phyloP scores from a whole-genome alignment of 2,888 invertebrate genomes.

The Acrobasis suavella region DNA sequence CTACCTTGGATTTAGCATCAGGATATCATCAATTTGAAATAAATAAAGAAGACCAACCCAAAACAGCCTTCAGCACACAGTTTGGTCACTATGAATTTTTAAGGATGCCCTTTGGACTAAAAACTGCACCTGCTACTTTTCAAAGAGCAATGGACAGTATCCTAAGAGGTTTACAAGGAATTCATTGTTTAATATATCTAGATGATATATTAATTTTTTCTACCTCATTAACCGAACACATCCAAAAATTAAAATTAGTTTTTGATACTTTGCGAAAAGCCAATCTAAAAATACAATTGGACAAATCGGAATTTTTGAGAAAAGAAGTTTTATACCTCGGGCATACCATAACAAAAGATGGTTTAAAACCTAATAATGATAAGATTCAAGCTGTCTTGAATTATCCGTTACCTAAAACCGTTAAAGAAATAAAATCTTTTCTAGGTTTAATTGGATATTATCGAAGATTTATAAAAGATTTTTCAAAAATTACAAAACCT shows the following conservation, averaged over 20 bases:
- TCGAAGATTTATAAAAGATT: conserved; percentile 46
- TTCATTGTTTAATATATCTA: neutral
- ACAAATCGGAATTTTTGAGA: no score
- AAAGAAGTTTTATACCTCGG: conserved; percentile 39
- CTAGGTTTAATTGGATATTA: conserved; percentile 50
- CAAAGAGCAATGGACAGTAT: neutral
- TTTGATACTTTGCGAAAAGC: neutral
- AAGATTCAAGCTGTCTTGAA: conserved; percentile 38
- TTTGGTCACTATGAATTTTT: neutral
- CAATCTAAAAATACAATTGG: neutral
- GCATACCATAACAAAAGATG: conserved; percentile 39
- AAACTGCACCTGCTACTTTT: neutral
- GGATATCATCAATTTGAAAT: conserved; percentile 33
- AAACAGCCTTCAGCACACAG: conserved; percentile 6
- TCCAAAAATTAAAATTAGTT: neutral
- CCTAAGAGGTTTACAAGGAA: neutral
- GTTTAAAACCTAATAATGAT: conserved; percentile 39
- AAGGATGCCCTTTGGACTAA: neutral
- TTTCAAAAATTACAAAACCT: conserved; percentile 38
- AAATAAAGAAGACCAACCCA: conserved; percentile 24
- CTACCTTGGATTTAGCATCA: conserved; percentile 30
- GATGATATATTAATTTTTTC: neutral
- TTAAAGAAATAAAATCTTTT: conserved; percentile 43
- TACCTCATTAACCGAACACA: neutral
- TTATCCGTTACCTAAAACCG: conserved; percentile 36